Conservation (phyloP, 2,888 invertebrate species). For the Plebejus argus region DNA sequence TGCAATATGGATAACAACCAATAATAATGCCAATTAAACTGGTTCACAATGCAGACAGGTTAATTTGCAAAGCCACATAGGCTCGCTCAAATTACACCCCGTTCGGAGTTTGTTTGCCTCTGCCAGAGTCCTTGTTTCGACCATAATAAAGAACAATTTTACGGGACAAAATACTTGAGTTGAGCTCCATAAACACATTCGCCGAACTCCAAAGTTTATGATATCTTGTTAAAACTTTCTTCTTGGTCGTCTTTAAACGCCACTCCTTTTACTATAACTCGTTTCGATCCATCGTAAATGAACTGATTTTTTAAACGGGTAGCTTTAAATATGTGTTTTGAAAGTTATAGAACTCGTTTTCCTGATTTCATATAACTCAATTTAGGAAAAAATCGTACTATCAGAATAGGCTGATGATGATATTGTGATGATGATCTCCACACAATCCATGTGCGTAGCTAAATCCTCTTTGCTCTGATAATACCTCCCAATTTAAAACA, state of each 20-base stretch:
- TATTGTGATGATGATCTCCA: too few relatives aligned
- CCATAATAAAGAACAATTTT: not conserved
- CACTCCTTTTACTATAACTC: not conserved
- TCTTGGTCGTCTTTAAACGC: not conserved
- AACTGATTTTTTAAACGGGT: not conserved
- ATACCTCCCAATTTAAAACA: not conserved
- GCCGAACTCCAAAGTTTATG: not conserved
- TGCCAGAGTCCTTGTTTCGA: not conserved
- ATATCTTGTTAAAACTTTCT: not conserved
- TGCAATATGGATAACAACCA: not conserved
- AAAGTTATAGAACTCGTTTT: too few relatives aligned
- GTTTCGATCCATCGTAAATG: not conserved
- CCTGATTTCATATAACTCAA: too few relatives aligned
- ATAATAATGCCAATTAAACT: not conserved
- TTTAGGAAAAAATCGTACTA: too few relatives aligned
- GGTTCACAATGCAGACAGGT: not conserved
- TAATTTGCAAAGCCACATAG: not conserved
- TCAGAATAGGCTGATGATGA: too few relatives aligned
- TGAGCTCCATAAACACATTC: not conserved
- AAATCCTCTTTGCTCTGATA: not conserved
- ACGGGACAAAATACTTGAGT: not conserved
- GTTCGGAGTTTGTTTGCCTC: not conserved
- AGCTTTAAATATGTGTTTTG: too few relatives aligned
- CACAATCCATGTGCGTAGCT: not conserved
- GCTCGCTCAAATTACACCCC: not conserved